Evolutionary conservation across 2,888 invertebrate genomes (phyloP).

Genomic region (Octonoba sinensis): DNA sequence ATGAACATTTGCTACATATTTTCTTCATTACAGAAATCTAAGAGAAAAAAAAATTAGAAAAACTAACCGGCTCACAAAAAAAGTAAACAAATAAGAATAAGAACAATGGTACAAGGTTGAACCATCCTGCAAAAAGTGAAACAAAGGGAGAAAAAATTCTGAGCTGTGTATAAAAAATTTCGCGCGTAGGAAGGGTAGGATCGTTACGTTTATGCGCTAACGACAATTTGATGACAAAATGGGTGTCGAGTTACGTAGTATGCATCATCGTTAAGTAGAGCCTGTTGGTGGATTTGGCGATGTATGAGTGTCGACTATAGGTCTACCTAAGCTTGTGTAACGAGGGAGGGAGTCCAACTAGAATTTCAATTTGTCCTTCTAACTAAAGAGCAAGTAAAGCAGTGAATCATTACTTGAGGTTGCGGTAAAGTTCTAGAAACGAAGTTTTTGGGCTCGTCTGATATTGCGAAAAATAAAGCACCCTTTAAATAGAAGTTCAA

Average conservation of each 20-base stretch:
- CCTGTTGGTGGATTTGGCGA: slow-evolving; percentile 26
- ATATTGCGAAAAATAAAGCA: too few species aligned
- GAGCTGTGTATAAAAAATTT: not conserved
- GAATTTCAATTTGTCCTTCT: too few species aligned
- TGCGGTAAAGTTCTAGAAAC: too few species aligned
- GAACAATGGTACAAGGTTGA: not conserved
- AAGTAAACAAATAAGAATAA: too few species aligned
- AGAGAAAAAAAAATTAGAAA: too few species aligned
- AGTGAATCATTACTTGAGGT: too few species aligned
- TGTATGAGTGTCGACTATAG: slow-evolving; percentile 23
- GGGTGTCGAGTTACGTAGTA: slow-evolving; percentile 49
- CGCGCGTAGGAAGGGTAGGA: slow-evolving; percentile 14
- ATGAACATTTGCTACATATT: too few species aligned
- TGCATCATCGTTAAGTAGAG: slow-evolving; percentile 58
- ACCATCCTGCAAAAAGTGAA: slow-evolving; percentile 11
- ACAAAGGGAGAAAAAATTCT: not conserved
- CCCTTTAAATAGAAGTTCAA: too few species aligned
- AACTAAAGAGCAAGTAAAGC: too few species aligned
- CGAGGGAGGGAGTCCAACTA: not conserved
- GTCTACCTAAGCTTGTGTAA: slow-evolving; percentile 10
- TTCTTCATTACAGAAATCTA: too few species aligned
- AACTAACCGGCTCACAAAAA: too few species aligned
- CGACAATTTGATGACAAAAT: slow-evolving; percentile 64
- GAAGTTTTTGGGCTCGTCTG: too few species aligned
- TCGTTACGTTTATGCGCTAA: slow-evolving; percentile 58